Conservation (phyloP, 2,888 invertebrate species). For the Geophilus truncorum region DNA sequence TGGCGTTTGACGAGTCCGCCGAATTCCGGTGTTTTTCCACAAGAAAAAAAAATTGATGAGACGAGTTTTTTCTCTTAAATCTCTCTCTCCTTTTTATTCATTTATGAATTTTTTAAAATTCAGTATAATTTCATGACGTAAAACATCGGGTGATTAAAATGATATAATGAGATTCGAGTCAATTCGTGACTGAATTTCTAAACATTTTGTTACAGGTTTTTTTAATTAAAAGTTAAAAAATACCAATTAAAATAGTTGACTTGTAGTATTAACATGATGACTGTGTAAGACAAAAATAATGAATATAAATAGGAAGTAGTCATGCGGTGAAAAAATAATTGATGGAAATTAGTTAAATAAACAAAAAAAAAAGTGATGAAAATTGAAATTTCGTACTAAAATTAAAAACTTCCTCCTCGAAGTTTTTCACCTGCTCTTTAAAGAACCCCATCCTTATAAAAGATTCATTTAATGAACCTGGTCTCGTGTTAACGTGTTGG, state of each 20-base stretch:
- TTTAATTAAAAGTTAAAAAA: too few relatives aligned
- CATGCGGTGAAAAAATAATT: too few relatives aligned
- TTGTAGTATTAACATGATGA: not conserved
- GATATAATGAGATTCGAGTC: not conserved
- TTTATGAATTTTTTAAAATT: not conserved
- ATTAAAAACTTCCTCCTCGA: not conserved
- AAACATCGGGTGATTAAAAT: not conserved
- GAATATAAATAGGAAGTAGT: too few relatives aligned
- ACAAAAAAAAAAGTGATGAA: not conserved
- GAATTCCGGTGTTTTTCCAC: not conserved
- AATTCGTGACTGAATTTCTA: not conserved
- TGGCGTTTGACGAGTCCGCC: not conserved
- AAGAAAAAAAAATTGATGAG: not conserved
- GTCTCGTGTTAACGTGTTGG: conserved; percentile 17
- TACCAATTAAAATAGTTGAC: too few relatives aligned
- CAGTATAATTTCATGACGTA: not conserved
- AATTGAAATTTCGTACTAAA: not conserved
- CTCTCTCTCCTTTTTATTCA: too few relatives aligned
- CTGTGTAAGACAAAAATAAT: too few relatives aligned
- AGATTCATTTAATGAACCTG: not conserved
- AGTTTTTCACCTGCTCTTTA: not conserved
- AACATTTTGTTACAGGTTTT: not conserved
- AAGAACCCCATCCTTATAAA: conserved; percentile 6
- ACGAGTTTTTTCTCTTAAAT: too few relatives aligned
- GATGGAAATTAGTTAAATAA: too few relatives aligned